These are phyloP conservation scores for Axis porcinus DNA, from an alignment of 2,113 vertebrate genomes.

Conservation along the genomic window DNA sequence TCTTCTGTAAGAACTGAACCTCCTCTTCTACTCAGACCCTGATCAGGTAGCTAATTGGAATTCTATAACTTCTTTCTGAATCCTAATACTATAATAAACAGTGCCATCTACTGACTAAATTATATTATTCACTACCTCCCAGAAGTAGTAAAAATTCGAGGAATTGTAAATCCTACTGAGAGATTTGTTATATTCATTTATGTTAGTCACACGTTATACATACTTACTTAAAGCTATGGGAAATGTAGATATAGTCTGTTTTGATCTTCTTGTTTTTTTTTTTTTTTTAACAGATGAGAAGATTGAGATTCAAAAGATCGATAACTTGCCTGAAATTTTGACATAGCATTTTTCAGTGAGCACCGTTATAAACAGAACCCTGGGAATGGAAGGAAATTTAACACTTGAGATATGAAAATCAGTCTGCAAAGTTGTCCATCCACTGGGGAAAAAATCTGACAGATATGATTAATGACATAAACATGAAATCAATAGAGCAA, in stretches of 20 bases:
- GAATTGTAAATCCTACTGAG: background rate
- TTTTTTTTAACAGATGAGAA: background rate
- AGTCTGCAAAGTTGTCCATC: constrained; percentile 20
- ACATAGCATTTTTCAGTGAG: constrained; percentile 13
- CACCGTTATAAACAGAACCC: background rate
- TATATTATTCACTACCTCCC: background rate
- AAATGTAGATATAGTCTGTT: background rate
- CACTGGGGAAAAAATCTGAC: background rate
- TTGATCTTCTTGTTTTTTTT: background rate
- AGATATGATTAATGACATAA: constrained; percentile 33
- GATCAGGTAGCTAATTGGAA: background rate
- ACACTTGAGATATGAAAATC: constrained; percentile 30
- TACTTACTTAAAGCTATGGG: background rate
- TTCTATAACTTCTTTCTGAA: background rate
- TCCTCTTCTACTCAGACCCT: background rate
- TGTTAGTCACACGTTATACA: background rate
- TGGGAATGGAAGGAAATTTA: background rate
- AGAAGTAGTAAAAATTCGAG: background rate
- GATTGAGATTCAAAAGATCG: background rate
- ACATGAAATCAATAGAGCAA: constrained; percentile 15
- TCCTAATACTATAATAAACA: constrained; percentile 51
- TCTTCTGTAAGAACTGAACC: background rate
- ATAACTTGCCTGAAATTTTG: constrained; percentile 34
- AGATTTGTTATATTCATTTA: background rate
- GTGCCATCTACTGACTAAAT: constrained; percentile 69